Evolutionary conservation across 2,888 invertebrate genomes (phyloP), one percentile per base, ranked within the genome.

Genomic region (Catocala nupta): DNA sequence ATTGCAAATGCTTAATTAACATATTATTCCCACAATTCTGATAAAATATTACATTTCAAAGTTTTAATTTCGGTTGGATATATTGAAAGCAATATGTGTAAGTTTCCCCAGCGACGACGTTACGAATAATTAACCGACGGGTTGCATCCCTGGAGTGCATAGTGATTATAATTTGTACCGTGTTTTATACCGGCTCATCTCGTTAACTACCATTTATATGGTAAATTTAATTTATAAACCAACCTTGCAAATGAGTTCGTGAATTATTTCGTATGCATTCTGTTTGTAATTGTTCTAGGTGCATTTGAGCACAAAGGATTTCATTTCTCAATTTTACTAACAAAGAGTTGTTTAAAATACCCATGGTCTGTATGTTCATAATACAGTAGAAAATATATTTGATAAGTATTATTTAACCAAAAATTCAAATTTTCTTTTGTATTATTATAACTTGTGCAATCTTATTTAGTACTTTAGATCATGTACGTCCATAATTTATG

Each of bases 121-220:
- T 10, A 45, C 45, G 53, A 57, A 64, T 73, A 75, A 75, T 69
- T 68, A 71, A 64, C 61, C 7, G 47, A 39, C 52, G 60, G 61
- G 56, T 8, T 69, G 62, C 68, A 66, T 71, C 76, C 73, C 73
- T 5, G 13, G 71, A 64, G 73, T 66, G 64, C 53, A 66, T 55
- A 62, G 57, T 58, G 64, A 68, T 75, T 75, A 73, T 73, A 68
- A 64, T 64, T 61, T 73, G 64, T 62, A 34, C 51, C 55, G 12
- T 55, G 53, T 68, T 75, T 57, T 61, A 62, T 68, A 59, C 50
- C 49, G 39, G 39, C 59, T 59, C 72, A 63, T 66, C 70, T 66
- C 64, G 59, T 65, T 59, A 66, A 70, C 64, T 60, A 66, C 55
- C 36, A 63, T 68, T 65, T 73, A 60, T 59, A 60, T 63, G 45